phyloP scores from a whole-genome alignment of 1,140 invertebrate species.

The Rhagoletis zephyria region DNA sequence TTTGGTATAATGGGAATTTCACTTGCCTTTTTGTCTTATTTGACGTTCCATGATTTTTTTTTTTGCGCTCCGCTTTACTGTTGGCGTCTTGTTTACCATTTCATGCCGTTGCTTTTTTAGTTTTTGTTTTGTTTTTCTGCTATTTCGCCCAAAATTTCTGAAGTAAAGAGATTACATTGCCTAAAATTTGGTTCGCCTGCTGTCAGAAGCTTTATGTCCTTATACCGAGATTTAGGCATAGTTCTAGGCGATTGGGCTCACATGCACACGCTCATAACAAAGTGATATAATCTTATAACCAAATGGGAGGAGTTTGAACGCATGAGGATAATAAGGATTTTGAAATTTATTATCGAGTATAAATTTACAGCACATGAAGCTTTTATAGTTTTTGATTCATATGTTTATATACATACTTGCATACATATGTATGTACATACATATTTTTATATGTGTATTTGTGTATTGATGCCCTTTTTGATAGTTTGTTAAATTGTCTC shows the following conservation, averaged over 20 bases:
- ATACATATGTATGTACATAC: neutral
- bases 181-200: neutral
- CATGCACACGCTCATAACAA: neutral
- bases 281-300: neutral
- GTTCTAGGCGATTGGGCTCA: constrained; percentile 14
- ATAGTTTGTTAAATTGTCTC: constrained; percentile 9
- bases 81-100: neutral
- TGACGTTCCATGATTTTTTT: neutral
- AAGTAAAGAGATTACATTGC: neutral
- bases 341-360: neutral
- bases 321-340: neutral
- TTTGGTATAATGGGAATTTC: neutral
- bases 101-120: neutral
- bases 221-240: constrained; percentile 22
- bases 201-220: neutral
- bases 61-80: neutral
- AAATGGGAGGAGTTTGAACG: neutral
- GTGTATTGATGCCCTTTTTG: neutral
- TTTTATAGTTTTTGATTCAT: neutral
- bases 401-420: neutral
- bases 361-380: neutral
- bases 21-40: neutral
- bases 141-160: neutral
- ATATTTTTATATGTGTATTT: neutral
- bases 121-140: neutral